Percentiles rank a stretch among this genome's conserved stretches.
Conservation (phyloP, 2,797 vertebrate genomes). For the Danio kyathit region DNA sequence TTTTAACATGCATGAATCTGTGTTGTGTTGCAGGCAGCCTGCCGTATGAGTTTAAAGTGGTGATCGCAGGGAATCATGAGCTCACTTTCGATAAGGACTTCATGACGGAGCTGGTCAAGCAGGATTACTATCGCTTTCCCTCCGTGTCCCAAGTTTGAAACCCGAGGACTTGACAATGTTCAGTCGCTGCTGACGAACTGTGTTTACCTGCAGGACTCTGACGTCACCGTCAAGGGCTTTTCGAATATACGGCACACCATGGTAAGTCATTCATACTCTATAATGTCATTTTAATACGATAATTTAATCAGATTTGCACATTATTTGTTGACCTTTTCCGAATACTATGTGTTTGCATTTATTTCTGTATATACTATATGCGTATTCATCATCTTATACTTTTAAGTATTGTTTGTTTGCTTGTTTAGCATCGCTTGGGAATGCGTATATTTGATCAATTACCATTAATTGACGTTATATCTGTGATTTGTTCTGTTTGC, state of each 20-base stretch:
- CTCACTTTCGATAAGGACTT: slow-evolving; percentile 99
- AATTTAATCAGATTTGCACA: not conserved
- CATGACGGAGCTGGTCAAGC: slow-evolving; percentile 99
- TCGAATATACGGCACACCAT: slow-evolving; percentile 96
- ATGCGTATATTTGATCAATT: not conserved
- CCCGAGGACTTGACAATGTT: slow-evolving; percentile 99
- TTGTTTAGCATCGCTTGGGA: not conserved
- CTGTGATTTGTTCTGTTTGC: not conserved
- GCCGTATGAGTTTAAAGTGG: slow-evolving; percentile 98
- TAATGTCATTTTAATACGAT: not conserved
- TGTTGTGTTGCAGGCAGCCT: slow-evolving; percentile 83
- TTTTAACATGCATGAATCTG: not conserved
- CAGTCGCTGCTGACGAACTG: slow-evolving; percentile 98
- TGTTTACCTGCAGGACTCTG: slow-evolving; percentile 99
- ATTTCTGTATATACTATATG: not conserved
- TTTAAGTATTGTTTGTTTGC: not conserved
- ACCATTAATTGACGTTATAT: not conserved
- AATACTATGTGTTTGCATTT: not conserved
- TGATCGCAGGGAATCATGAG: slow-evolving; percentile 99
- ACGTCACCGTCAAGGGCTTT: slow-evolving; percentile 98
- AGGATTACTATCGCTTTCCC: slow-evolving; percentile 99
- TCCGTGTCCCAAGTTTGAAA: slow-evolving; percentile 99
- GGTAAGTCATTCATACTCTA: slow-evolving; percentile 80
- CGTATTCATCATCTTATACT: not conserved
- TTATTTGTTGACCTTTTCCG: not conserved